Evolutionary conservation across 2,888 invertebrate species (phyloP), one percentile per base, ranked within the genome.

Genomic region (Dicycla oo): DNA sequence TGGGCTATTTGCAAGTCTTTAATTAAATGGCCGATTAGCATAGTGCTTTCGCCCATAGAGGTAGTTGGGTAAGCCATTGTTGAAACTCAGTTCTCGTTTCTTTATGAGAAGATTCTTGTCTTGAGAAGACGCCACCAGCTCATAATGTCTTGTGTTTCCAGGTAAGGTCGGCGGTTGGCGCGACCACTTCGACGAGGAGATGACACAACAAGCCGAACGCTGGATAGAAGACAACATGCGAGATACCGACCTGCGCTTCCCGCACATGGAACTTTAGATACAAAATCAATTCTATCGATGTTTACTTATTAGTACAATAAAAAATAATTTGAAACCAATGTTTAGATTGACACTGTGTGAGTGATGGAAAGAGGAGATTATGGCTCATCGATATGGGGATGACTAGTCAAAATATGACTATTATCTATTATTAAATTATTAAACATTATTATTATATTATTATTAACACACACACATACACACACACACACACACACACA

Each of bases 161-260:
- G 83, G 83, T 11, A 77, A 78, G 26, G 6, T 69, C 0, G 83
- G 81, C 7, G 80, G 96, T 40, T 98, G 98, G 97, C 96, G 95
- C 69, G 96, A 97, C 11, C 96, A 97, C 83, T 97, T 98, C 87
- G 97, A 97, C 40, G 95, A 96, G 5, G 96, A 97, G 82, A 94
- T 98, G 83, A 95, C 96, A 65, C 89, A 92, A 56, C 93, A 96
- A 80, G 97, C 97, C 10, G 96, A 98, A 75, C 87, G 93, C 47
- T 98, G 97, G 97, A 97, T 97, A 38, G 90, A 91, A 11, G 93
- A 96, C 58, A 97, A 97, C 92, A 90, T 97, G 47, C 89, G 93
- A 63, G 93, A 93, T 38, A 96, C 82, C 15, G 84, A 81, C 56
- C 63, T 84, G 40, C 70, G 63, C 7, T 82, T 77, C 40, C 79